phyloP scores from a whole-genome alignment of 35 echinoderm and acorn worm genomes.

The Lytechinus pictus region DNA sequence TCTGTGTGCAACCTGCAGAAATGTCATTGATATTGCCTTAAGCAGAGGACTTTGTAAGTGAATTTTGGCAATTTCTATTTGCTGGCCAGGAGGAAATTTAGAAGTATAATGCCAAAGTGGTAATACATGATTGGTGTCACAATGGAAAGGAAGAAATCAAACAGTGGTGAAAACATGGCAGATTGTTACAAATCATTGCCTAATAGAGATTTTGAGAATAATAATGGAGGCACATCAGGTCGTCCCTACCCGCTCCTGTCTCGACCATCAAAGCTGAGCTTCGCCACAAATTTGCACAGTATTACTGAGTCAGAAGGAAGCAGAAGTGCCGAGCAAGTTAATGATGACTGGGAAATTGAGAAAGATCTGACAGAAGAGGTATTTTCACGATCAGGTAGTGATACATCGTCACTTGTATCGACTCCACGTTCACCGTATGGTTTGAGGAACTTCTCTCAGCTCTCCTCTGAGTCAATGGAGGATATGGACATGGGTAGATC shows the following conservation, averaged over 20 bases:
- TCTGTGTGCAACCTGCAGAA: background rate
- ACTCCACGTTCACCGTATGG: background rate
- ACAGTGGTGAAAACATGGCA: background rate
- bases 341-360: slow-evolving; percentile 56
- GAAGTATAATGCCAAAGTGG: background rate
- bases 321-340: slow-evolving; percentile 5
- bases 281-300: slow-evolving; percentile 48
- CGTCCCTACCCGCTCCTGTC: background rate
- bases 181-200: background rate
- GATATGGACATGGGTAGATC: background rate
- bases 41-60: background rate
- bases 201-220: background rate
- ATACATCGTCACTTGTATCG: background rate
- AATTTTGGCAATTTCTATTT: background rate
- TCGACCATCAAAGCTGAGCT: background rate
- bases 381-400: background rate
- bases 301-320: slow-evolving; percentile 50
- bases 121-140: background rate
- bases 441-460: slow-evolving; percentile 50
- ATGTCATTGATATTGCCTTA: background rate
- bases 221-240: background rate
- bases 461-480: slow-evolving; percentile 74
- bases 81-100: background rate
- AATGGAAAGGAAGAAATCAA: background rate
- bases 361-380: background rate